Conservation (phyloP, 2,888 invertebrate species). For the Eupithecia pulchellata region DNA sequence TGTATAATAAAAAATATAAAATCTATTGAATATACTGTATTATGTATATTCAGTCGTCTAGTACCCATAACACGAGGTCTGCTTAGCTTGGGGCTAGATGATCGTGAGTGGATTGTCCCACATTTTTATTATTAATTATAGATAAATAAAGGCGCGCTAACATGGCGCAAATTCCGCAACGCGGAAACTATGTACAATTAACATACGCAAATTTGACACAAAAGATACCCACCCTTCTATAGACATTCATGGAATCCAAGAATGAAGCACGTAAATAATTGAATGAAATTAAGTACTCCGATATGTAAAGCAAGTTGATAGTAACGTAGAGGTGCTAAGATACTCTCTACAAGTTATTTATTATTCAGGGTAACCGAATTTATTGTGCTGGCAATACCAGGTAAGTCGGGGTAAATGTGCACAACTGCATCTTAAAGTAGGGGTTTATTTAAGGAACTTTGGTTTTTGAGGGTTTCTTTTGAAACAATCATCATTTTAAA, state of each 20-base stretch:
- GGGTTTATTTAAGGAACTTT: background rate
- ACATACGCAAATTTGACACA: background rate
- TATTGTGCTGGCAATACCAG: conserved; percentile 45
- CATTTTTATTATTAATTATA: no score
- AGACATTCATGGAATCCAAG: conserved; percentile 1
- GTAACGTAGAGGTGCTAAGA: conserved; percentile 43
- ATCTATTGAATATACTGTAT: no score
- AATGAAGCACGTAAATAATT: conserved; percentile 35
- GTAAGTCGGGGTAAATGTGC: conserved; percentile 18
- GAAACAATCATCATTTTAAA: background rate
- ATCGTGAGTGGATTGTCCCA: no score
- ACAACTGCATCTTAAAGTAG: conserved; percentile 10
- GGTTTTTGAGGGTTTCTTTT: background rate
- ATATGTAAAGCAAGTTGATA: conserved; percentile 41
- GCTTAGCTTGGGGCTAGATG: no score
- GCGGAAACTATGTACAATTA: no score
- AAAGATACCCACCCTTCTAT: background rate
- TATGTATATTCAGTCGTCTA: no score
- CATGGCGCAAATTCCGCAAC: no score
- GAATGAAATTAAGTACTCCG: conserved; percentile 37
- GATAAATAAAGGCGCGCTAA: background rate
- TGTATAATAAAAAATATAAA: no score
- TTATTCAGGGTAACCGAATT: conserved; percentile 57
- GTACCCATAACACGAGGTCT: no score
- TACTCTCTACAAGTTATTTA: conserved; percentile 49